Percentiles rank a stretch among this genome's conserved stretches.
phyloP scores from a whole-genome alignment of 23 tunicate genomes.

The Ciona savignyi region DNA sequence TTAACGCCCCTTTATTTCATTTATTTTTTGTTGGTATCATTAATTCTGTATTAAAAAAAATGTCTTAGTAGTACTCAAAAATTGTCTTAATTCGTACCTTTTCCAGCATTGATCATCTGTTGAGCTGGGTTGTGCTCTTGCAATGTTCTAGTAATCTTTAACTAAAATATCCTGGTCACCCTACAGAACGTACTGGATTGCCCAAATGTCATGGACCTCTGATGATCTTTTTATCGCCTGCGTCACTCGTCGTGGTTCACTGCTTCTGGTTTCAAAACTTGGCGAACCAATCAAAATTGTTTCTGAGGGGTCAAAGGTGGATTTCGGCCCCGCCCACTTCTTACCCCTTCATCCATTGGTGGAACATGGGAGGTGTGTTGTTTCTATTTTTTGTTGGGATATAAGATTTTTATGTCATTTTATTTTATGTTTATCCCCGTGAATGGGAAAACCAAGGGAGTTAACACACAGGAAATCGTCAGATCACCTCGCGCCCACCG shows the following conservation, averaged over 20 bases:
- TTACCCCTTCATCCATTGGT: slow-evolving; percentile 59
- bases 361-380: slow-evolving; percentile 33
- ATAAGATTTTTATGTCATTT: too few relatives aligned
- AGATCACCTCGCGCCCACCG: too few relatives aligned
- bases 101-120: too few relatives aligned
- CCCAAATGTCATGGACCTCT: slow-evolving; percentile 48
- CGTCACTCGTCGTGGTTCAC: slow-evolving; percentile 50
- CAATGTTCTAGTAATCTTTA: neutral
- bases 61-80: neutral
- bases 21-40: neutral
- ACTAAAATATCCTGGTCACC: neutral
- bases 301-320: slow-evolving; percentile 32
- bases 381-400: too few relatives aligned
- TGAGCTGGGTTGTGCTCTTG: neutral
- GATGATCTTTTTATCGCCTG: slow-evolving; percentile 70
- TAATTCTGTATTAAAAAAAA: neutral
- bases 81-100: neutral
- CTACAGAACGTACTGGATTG: slow-evolving; percentile 61
- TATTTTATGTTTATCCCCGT: too few relatives aligned
- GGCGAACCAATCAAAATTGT: slow-evolving; percentile 26
- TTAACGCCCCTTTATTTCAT: too few relatives aligned
- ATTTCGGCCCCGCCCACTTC: slow-evolving; percentile 48
- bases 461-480: too few relatives aligned
- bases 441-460: too few relatives aligned
- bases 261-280: slow-evolving; percentile 27